Evolutionary conservation across 1,140 invertebrate genomes (phyloP), one percentile per base, ranked within the genome.

Genomic region (Littorina saxatilis): DNA sequence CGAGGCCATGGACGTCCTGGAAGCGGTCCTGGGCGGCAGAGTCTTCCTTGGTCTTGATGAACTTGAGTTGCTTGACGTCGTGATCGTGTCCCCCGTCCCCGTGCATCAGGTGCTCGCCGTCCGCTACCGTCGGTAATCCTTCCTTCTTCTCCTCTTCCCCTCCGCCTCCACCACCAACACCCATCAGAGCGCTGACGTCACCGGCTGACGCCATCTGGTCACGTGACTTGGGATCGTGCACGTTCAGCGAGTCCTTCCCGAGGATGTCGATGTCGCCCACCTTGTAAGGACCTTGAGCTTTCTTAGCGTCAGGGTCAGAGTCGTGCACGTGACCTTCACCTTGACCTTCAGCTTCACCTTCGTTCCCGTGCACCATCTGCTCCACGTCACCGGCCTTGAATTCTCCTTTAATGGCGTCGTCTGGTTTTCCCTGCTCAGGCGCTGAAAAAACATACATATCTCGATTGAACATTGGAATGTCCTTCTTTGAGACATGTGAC

Each of bases 61-160:
- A 58, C 55, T 78, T 37, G 32, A 78, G 76, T n/a, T 78, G 55
- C 55, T 37, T 35, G 4, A 78, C 35, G 39, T 78, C 76, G 76
- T 78, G 76, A n/a, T 78, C 76, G 39, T 78, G 76, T 1, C 76
- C 76, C 3, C 76, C 76, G 2, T 32, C 76, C 4, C 76, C 76
- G 55, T 78, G 76, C 76, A 78, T 37, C 0, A 78, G 3, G 39
- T 78, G 76, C 55, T 78, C 76, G 0, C 55, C 55, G 37, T 78
- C 76, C 55, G 66, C 1, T 7, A 78, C 76, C 29, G 13, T 43
- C 13, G 76, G 76, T 0, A 43, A 15, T n/a, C 29, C 55, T n/a
- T 35, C 39, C 37, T 4, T 52, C 20, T 37, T 29, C 9, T 35
- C 74, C 5, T 32, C 70, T 20, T 58, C 75, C 32, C n/a, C 55